Conservation (phyloP, 2,113 vertebrate genomes). For the Corythaeola cristata region DNA sequence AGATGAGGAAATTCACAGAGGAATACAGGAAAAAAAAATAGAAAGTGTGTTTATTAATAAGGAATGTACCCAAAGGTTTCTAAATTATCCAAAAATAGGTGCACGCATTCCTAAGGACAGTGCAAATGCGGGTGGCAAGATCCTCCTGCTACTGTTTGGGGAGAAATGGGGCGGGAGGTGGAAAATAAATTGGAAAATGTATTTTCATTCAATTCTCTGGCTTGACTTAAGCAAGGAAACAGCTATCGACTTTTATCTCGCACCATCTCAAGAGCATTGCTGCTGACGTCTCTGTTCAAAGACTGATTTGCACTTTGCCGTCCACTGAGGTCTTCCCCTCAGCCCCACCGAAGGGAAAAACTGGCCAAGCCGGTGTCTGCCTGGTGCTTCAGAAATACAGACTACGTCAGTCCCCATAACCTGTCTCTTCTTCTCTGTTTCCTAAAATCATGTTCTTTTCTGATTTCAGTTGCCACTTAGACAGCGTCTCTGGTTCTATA, state of each 20-base stretch:
- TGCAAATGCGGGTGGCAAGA: neutral
- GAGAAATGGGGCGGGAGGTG: neutral
- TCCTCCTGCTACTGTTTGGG: neutral
- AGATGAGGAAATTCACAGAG: neutral
- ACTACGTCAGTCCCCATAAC: rapidly evolving
- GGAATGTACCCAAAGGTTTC: conserved; percentile 30
- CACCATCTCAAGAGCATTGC: neutral
- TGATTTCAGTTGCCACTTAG: neutral
- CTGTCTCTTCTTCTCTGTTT: neutral
- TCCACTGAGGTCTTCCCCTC: neutral
- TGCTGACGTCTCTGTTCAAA: neutral
- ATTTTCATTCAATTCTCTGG: neutral
- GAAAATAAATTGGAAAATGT: neutral
- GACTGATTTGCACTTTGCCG: neutral
- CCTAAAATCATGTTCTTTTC: neutral
- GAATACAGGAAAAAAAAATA: neutral
- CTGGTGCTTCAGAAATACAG: neutral
- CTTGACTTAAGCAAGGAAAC: neutral
- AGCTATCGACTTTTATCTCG: neutral
- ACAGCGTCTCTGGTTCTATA: neutral
- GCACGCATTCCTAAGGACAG: neutral
- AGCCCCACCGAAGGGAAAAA: neutral
- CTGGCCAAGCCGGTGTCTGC: neutral
- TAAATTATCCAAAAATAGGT: conserved; percentile 19
- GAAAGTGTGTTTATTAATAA: conserved; percentile 19